Evolutionary conservation across 92 coral and sea anemone genomes (phyloP), one percentile per base, ranked within the genome.

Genomic region (Micromussa lordhowensis): DNA sequence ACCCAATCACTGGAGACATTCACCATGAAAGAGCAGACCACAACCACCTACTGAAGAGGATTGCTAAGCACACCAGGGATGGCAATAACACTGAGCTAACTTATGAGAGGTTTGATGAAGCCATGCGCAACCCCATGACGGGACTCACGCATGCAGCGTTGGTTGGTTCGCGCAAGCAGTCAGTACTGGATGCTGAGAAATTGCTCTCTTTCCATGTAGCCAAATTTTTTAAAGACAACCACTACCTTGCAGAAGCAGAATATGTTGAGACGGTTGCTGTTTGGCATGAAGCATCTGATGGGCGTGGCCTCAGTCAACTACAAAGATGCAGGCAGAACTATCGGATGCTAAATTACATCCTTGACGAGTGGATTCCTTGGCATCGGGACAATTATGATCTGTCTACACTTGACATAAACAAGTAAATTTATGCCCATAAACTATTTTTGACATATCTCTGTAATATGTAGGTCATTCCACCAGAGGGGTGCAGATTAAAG

Each of bases 301-400:
- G 93, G 5, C 24, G 91, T 28, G 91, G 91, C 14, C 21, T 91
- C 17, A 58, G 88, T 21, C 87, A 88, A 75, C 81, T 90, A 2
- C 80, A 79, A 38, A 16, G 93, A 48, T 87, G 87, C 44, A 58
- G 75, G 44, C 82, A 90, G 5, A 93, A 93, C 75, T 87, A 90
- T 79, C 68, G 69, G 0, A 93, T 88, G 95, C 77, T 93, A 0
- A 80, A 93, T 58, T 90, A 78, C 73, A 79, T 93, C 32, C 64
- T 90, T 58, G 93, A 93, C 32, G 89, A 71, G 24, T 90, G 91
- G 90, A 87, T 92, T 68, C 93, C 95, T 18, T 89, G 93, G 93
- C 87, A 92, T n/a, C 59, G 57, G 35, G 75, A 81, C 22, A 70
- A 81, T 21, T 80, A 83, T 30, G 80, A 87, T 31, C 72, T 75